Conservation (phyloP, 1,140 invertebrate genomes). For the Oncopodura yosiiana region DNA sequence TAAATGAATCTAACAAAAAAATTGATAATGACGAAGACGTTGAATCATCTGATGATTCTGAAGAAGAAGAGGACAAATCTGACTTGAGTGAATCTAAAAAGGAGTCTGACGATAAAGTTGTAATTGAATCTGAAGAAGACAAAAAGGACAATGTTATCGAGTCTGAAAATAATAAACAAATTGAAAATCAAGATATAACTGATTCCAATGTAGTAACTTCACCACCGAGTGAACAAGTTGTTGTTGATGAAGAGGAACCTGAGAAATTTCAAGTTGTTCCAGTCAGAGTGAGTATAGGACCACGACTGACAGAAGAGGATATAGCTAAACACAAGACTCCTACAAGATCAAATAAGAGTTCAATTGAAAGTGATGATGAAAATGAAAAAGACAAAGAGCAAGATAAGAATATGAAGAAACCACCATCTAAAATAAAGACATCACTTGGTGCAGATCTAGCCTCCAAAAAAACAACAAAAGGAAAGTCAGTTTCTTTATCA, state of each 20-base stretch:
- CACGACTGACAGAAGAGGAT: not conserved
- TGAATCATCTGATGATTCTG: not conserved
- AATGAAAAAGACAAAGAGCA: not conserved
- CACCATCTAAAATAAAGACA: not conserved
- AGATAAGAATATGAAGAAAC: not conserved
- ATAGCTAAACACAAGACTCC: not conserved
- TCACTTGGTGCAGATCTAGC: not conserved
- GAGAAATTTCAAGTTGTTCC: not conserved
- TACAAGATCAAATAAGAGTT: no score
- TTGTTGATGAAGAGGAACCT: not conserved
- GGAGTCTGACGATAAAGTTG: not conserved
- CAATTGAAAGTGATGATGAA: not conserved
- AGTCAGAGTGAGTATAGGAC: not conserved
- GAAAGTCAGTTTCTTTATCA: no score
- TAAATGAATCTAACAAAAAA: not conserved
- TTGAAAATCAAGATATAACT: not conserved
- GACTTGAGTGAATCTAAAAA: not conserved
- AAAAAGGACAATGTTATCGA: constrained; percentile 4
- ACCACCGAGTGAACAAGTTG: not conserved
- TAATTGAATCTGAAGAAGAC: not conserved
- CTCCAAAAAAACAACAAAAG: no score
- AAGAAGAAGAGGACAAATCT: not conserved
- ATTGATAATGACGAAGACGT: not conserved
- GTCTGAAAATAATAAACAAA: not conserved
- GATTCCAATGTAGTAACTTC: not conserved